Base-by-base conservation (phyloP, 2,113 vertebrate genomes). In the Chamaetylas fuelleborni region DNA sequence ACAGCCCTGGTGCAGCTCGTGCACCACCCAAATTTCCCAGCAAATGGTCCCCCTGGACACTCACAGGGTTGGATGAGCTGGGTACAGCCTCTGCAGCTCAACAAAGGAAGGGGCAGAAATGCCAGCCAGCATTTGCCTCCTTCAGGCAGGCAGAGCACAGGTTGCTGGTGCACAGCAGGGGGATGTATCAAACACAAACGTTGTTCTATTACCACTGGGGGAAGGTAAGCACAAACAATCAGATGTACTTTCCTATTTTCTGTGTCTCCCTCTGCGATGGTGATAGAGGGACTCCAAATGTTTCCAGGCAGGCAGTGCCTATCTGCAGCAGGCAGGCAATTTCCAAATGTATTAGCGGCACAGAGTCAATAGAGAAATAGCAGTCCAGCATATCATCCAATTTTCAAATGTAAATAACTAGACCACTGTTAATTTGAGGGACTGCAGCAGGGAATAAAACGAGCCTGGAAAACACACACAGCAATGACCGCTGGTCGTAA, bases 391-490 rank as follows among this genome's bases (percentile, higher is more conserved):
- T 70, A 93, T 95, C 87, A 95, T 94, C 93, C 94, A 96, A 93
- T 96, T 95, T 97, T 90, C 92, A 94, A 93, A 96, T 95, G 93
- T 97, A 97, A 97, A 97, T 96, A 97, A 92, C 87, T 38, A 66
- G 93, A 62, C 94, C 50, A 26, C 90, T 93, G 90, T 92, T 95
- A 96, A 94, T 95, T 95, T 90, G 87, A 95, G 83, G 81, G 51
- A 47, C 79, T 83, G 50, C 93, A 88, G 85, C 71, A 66, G 94
- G 94, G 94, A 94, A 93, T 96, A 94, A 78, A 95, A 82, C 0
- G 3, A 90, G 61, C 60, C 82, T 60, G 88, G 74, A 92, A 95
- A 88, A 66, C 33, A 73, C 82, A 92, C 60, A 47, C 15, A 58
- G 87, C 81, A 57, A 14, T 66, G 87, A 66, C 90, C 8, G 17